Percentiles rank a stretch among this genome's conserved stretches.
These are phyloP conservation scores for Eupleurogrammus muticus DNA, from an alignment of 2,797 vertebrate genomes.

Conservation along the genomic window DNA sequence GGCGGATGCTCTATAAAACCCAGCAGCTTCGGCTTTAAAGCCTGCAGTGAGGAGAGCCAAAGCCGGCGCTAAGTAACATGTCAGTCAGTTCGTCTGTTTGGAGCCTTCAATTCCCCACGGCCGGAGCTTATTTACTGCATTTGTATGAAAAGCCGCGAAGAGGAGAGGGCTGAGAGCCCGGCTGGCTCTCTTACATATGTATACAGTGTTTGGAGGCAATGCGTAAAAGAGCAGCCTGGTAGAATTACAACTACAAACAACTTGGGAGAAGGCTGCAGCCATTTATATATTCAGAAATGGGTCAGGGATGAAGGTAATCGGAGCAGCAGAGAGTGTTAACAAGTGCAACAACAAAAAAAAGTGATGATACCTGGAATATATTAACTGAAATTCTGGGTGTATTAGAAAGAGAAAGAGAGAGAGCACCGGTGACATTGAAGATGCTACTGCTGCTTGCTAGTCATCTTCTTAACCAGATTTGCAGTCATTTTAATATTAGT, in stretches of 20 bases:
- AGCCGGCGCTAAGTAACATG: conserved; percentile 83
- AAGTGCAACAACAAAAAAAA: conserved; percentile 39
- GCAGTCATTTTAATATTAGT: conserved; percentile 80
- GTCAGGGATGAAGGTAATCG: conserved; percentile 78
- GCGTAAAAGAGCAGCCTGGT: conserved; percentile 58
- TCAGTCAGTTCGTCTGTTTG: conserved; percentile 75
- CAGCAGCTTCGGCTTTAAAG: conserved; percentile 64
- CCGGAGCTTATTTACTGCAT: conserved; percentile 83
- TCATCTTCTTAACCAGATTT: conserved; percentile 82
- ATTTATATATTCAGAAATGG: conserved; percentile 76
- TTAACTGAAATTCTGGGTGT: conserved; percentile 29
- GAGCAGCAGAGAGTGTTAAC: conserved; percentile 67
- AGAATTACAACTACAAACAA: conserved; percentile 71
- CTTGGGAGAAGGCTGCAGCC: conserved; percentile 59
- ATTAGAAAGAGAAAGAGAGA: conserved; percentile 37
- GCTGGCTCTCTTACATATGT: conserved; percentile 82
- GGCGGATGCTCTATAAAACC: conserved; percentile 53
- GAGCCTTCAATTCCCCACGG: conserved; percentile 75
- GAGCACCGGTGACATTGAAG: conserved; percentile 61
- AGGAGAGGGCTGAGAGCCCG: conserved; percentile 72
- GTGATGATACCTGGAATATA: conserved; percentile 67
- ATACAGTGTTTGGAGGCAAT: conserved; percentile 76
- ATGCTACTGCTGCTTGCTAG: conserved; percentile 63
- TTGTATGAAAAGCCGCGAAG: conserved; percentile 82
- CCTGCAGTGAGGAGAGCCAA: conserved; percentile 69